These are phyloP conservation scores for Petrocephalus sullivani DNA, from an alignment of 2,797 vertebrate species.

Conservation along the genomic window DNA sequence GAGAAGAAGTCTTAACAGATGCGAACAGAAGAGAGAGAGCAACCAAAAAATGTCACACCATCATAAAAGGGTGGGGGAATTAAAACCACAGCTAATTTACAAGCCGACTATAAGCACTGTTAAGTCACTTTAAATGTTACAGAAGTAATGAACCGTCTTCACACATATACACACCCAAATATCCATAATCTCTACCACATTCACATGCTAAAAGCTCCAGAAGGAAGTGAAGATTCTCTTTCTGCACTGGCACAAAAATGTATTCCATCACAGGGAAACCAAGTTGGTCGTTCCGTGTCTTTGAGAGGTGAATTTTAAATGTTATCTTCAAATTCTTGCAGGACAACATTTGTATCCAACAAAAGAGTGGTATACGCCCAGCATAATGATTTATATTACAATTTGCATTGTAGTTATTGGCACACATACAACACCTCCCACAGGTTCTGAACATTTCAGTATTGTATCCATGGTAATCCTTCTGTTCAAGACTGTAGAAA, in stretches of 20 bases:
- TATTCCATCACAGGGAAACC: not conserved
- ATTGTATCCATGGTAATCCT: constrained; percentile 1
- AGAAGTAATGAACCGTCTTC: not conserved
- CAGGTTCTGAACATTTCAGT: constrained; percentile 7
- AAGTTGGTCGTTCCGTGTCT: not conserved
- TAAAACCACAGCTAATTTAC: not conserved
- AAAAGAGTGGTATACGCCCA: not conserved
- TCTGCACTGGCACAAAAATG: not conserved
- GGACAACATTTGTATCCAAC: not conserved
- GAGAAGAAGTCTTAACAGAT: not conserved
- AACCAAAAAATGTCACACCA: not conserved
- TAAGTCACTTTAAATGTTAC: not conserved
- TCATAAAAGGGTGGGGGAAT: not conserved
- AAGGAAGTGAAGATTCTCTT: not conserved
- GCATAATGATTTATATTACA: not conserved
- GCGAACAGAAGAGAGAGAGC: not conserved
- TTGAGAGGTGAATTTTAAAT: not conserved
- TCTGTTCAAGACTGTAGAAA: not conserved
- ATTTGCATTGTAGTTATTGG: not conserved
- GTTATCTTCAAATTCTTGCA: not conserved
- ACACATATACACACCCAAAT: not conserved
- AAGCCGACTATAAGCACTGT: not conserved
- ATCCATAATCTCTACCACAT: not conserved
- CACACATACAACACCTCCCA: not conserved
- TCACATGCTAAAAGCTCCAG: not conserved